Evolutionary conservation across 1,140 invertebrate species (phyloP), one percentile per base, ranked within the genome.

Genomic region (Drosophila pectinifera): DNA sequence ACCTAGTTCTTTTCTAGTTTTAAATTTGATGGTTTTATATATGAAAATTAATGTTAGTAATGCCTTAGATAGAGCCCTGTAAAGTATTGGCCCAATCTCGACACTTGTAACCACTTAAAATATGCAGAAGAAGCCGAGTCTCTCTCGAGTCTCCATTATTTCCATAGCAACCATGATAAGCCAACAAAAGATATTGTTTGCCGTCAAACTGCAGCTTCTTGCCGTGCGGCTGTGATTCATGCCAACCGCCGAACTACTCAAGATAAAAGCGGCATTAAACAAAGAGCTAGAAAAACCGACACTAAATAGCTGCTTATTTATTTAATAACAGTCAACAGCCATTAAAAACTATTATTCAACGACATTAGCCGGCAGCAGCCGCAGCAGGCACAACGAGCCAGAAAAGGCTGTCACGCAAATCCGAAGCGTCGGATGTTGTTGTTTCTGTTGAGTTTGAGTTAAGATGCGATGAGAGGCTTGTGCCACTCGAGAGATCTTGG

Each of bases 291-390:
- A 39, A 56, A 68, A 69, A n/a, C 36, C 65, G 65, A 55, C 62
- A 43, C 73, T 70, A 78, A 86, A 86, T 78, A 78, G 61, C 58
- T 48, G 82, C 68, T 85, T 82, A 86, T 86, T 86, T 86, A 75
- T 78, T 86, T 86, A 86, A 86, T 81, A 69, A 86, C 59, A 73
- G 78, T 78, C 82, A 84, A 85, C 73, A 80, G 54, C 56, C 73
- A 69, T 74, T 86, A 81, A 81, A 75, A 85, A 75, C 82, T 73
- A 81, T 86, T 81, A 78, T 86, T 73, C 78, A 86, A 65, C 58
- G 31, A 49, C 62, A 68, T 84, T 80, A 84, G 72, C 64, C 43
- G 34, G 36, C 53, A 61, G 20, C 49, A 18, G 43, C 42, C n/a
- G 8, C 42, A 14, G 10, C 42, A 45, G 42, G 1, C 42, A 43